Evolutionary conservation across 1,140 invertebrate species (phyloP), one percentile per base, ranked within the genome.

Genomic region (Laupala kohalensis): DNA sequence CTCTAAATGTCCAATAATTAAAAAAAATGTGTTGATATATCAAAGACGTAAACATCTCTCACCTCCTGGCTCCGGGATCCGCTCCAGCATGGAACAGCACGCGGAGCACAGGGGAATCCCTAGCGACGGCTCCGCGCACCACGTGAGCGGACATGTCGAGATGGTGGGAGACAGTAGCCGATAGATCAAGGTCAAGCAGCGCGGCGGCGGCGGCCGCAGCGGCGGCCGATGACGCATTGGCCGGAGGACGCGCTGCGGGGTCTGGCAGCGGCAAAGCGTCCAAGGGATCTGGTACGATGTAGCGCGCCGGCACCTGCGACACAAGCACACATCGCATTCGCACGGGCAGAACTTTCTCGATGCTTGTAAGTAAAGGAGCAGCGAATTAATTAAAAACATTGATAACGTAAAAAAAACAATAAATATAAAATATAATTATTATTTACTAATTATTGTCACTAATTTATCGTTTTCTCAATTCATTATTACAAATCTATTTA

Each of bases 61-160:
- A n/a, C n/a, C 70, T 15, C 27, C 87, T 80, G 6, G 84, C 85
- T 12, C 89, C 88, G 0, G 88, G 88, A 79, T 92, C 90, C 69
- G 90, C 89, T 24, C 92, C 92, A 3, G 92, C 91, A 77, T 97
- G 94, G 78, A 96, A 96, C 0, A 97, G 83, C 0, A 96, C 93
- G 37, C 94, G 81, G 0, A 96, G 80, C 2, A 96, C 91, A 0
- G 94, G 94, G 12, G 89, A 89, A 77, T 96, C 94, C 27, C 93
- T 85, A 2, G 91, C 87, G 15, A 96, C 85, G 75, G 89, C 89
- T n/a, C 84, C 81, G 0, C 91, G 89, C 0, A 96, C 94, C n/a
- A 96, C 80, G 79, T 96, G 93, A 0, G 94, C 94, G 9, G 91
- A 94, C 79, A 96, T 90, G 77, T 96, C 93, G 70, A 95, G 79